phyloP scores from a whole-genome alignment of 2,797 vertebrate species.

The Molossus molossus region DNA sequence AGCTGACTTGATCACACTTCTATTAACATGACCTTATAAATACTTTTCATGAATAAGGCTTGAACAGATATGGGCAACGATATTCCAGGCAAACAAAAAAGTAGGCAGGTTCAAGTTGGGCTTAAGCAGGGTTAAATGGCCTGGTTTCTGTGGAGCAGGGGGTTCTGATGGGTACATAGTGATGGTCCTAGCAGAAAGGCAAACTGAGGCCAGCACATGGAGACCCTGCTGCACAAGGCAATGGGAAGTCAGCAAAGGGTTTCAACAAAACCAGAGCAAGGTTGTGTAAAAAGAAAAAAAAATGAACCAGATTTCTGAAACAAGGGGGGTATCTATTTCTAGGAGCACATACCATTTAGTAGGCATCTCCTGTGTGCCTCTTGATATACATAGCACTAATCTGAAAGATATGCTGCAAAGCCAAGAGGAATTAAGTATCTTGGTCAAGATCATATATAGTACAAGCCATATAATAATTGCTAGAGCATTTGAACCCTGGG shows the following conservation, averaged over 20 bases:
- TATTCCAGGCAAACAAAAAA: not conserved
- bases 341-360: not conserved
- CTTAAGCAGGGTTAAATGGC: not conserved
- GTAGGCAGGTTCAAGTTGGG: not conserved
- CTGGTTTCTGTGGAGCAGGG: not conserved
- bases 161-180: not conserved
- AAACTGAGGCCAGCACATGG: not conserved
- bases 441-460: not conserved
- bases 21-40: not conserved
- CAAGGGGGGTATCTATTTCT: not conserved
- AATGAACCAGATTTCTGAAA: not conserved
- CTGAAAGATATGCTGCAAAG: not conserved
- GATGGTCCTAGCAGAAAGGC: not conserved
- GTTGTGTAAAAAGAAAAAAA: not conserved
- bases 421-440: not conserved
- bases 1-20: not conserved
- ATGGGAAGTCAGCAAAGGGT: not conserved
- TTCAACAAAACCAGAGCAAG: not conserved
- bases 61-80: conserved; percentile 10
- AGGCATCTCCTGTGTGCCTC: not conserved
- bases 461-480: not conserved
- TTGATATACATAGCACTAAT: not conserved
- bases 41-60: not conserved
- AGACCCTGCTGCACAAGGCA: not conserved
- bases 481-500: not conserved